phyloP scores from a whole-genome alignment of 2,113 vertebrate species.

The Neolamprologus fasciatus region DNA sequence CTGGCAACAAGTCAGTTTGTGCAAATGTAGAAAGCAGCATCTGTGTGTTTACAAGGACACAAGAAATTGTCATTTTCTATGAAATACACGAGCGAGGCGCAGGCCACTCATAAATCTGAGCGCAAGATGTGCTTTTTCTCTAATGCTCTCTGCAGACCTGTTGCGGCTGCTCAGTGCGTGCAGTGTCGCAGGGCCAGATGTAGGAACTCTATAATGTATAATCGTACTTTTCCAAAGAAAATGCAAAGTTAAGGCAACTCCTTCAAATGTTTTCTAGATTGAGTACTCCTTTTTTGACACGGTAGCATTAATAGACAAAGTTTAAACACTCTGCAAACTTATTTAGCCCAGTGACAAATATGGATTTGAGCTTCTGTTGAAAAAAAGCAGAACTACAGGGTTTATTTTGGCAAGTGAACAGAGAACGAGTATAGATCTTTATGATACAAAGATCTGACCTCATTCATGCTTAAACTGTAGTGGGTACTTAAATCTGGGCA shows the following conservation, averaged over 20 bases:
- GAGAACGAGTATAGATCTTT: background rate
- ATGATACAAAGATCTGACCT: background rate
- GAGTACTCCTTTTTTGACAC: background rate
- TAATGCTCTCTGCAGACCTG: slow-evolving; percentile 65
- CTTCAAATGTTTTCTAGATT: background rate
- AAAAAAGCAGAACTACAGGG: background rate
- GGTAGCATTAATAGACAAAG: background rate
- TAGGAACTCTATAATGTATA: slow-evolving; percentile 48
- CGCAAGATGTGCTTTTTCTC: slow-evolving; percentile 18
- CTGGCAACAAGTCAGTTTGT: background rate
- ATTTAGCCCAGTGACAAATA: background rate
- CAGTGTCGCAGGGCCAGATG: slow-evolving; percentile 48
- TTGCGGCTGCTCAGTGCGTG: slow-evolving; percentile 49
- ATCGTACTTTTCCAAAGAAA: slow-evolving; percentile 35
- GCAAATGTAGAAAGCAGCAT: slow-evolving; percentile 28
- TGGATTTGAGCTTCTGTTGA: background rate
- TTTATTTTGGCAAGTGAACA: background rate
- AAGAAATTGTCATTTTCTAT: slow-evolving; percentile 34
- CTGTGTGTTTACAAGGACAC: slow-evolving; percentile 47
- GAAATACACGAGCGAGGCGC: slow-evolving; percentile 19
- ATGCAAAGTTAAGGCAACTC: slow-evolving; percentile 2
- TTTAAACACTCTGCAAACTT: background rate
- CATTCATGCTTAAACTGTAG: background rate
- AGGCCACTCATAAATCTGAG: slow-evolving; percentile 58
- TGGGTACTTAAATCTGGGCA: background rate